These are phyloP conservation scores for Carduelis carduelis DNA, from an alignment of 2,797 vertebrate genomes.

Conservation along the genomic window DNA sequence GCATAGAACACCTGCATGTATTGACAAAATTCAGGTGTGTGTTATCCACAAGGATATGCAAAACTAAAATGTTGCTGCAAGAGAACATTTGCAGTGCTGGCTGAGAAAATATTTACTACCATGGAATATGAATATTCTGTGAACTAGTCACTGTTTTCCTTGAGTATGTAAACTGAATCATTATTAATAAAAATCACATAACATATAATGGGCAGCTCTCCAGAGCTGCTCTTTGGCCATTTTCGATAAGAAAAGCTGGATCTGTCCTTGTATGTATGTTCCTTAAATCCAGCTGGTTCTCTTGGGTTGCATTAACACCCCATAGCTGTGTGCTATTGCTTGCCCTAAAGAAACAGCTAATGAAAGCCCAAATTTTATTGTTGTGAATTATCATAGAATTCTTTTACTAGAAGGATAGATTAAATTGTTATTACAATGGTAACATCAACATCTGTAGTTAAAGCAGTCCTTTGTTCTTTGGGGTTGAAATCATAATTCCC, in stretches of 20 bases:
- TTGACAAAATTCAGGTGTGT: not conserved
- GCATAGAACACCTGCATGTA: not conserved
- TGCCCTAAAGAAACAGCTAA: not conserved
- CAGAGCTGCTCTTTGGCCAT: not conserved
- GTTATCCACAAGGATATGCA: not conserved
- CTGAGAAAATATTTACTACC: not conserved
- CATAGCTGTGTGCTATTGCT: not conserved
- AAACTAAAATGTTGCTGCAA: not conserved
- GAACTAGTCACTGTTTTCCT: not conserved
- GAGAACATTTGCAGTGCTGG: not conserved
- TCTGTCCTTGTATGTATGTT: not conserved
- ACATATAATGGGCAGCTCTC: not conserved
- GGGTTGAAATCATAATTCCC: not conserved
- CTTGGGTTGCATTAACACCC: not conserved
- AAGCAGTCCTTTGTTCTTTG: not conserved
- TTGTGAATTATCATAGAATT: not conserved
- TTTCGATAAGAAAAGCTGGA: not conserved
- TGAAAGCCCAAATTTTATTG: not conserved
- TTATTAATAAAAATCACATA: not conserved
- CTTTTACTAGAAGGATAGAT: not conserved
- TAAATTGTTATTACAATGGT: not conserved
- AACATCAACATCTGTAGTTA: not conserved
- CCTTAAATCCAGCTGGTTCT: not conserved
- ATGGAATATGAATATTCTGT: not conserved
- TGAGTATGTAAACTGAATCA: not conserved